Base-by-base conservation (phyloP, 2,797 vertebrate genomes). In the Hyperoplus lanceolatus region DNA sequence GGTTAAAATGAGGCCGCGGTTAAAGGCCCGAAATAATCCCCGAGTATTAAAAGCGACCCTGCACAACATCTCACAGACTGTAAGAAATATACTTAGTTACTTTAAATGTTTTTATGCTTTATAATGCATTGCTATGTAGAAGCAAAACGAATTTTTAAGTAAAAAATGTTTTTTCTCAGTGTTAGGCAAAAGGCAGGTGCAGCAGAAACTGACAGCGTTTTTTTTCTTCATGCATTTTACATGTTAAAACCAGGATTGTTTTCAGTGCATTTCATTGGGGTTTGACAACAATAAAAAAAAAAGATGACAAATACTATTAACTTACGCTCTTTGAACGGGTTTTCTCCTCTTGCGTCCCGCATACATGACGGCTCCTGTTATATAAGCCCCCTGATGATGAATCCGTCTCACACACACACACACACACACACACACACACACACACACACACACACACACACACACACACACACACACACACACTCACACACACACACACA, bases 281-380 rank as follows among this genome's bases (percentile, higher is more conserved):
- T 29, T 29, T 29, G 8, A 1, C n/a, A 36, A 4, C 10, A 2
- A 13, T 1, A 15, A 15, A 18, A n/a, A 18, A n/a, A 53, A 8
- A 16, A 6, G 4, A 13, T 6, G 0, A n/a, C 70, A 56, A 51
- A 14, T 6, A 2, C 58, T 38, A 6, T 4, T 0, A 12, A 95
- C 94, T 96, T 68, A 95, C 95, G 85, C 78, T 87, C 94, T 93
- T 78, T 93, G 94, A n/a, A 93, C 92, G 0, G 95, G 93, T 92
- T 95, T 95, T 86, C 94, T 95, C 91, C 95, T 91, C 91, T 92
- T 94, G 78, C 94, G 94, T 74, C 94, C 94, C 1, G 94, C 94
- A 39, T 94, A 95, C 95, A 95, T 94, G 74, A 57, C 90, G 78
- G 73, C 67, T 72, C 63, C 2, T 67, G 73, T 87, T 74, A 70